Evolutionary conservation across 2,888 invertebrate genomes (phyloP), one percentile per base, ranked within the genome.

Genomic region (Fragum whitleyi): DNA sequence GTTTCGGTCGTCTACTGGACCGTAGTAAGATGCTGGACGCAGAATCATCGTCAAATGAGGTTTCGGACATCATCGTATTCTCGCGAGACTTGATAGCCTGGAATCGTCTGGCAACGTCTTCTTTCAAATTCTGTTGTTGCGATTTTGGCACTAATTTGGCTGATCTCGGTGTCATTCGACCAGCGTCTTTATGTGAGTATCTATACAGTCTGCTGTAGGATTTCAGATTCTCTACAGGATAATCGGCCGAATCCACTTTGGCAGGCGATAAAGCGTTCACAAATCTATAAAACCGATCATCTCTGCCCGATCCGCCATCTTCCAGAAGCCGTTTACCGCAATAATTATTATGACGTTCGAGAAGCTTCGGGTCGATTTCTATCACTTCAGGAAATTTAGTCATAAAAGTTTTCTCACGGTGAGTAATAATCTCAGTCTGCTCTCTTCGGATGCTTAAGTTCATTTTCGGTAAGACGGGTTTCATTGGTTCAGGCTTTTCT

Each of bases 321-420:
- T 83, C 81, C 21, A 90, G 73, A 7, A 88, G 83, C 6, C 69
- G 65, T 79, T 88, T 89, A 0, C 90, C 90, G 59, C 90, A 87
- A 73, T 91, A 91, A 9, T 78, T 79, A 74, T 90, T 88, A 77
- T 90, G 88, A 23, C 86, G 81, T 70, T 88, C 76, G n/a, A 91
- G 81, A 29, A 88, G 87, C 39, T 86, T 80, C 36, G 87, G 83
- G 78, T 92, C 90, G 2, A 90, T 86, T 55, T 88, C 87, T 19
- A 91, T 86, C n/a, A 90, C 86, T 69, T 90, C 85, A 0, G 92
- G 92, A 42, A 92, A 86, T 61, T 88, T 86, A 21, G 91, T 90
- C 80, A 91, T 89, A 75, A 90, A 91, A 0, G 90, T 91, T 42
- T 88, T 88, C 23, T 90, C 89, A 26, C 86, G 77, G 68, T 91